A percentile compares a stretch with the other conserved stretches of the same genome.
These are phyloP conservation scores for Himalopsyche anomala DNA, from an alignment of 2,888 invertebrate genomes.

Conservation along the genomic window DNA sequence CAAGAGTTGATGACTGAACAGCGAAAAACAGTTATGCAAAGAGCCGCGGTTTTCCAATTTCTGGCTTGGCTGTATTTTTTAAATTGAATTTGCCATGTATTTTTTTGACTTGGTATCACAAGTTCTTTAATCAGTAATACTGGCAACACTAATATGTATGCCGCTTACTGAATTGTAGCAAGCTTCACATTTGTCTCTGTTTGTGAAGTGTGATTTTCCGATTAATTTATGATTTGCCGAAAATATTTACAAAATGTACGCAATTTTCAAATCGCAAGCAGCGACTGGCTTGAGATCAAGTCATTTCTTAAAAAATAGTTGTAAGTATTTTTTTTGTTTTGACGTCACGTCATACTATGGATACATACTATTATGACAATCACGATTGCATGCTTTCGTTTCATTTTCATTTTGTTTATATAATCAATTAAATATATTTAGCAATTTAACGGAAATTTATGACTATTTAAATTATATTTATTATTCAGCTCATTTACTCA, in stretches of 20 bases:
- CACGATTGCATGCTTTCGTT: conserved; percentile 29
- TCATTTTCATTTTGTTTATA: conserved; percentile 45
- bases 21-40: too few species aligned
- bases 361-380: conserved; percentile 41
- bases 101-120: too few species aligned
- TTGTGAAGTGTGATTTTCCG: conserved; percentile 29
- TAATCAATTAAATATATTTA: conserved; percentile 56
- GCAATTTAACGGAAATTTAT: conserved; percentile 56
- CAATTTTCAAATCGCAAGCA: conserved; percentile 54
- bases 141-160: too few species aligned
- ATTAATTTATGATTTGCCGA: conserved; percentile 61
- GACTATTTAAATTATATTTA: conserved; percentile 19
- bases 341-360: conserved; percentile 28
- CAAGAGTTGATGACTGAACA: too few species aligned
- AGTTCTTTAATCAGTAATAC: too few species aligned
- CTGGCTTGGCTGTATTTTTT: too few species aligned
- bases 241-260: conserved; percentile 59
- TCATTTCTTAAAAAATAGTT: conserved; percentile 51
- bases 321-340: conserved; percentile 51
- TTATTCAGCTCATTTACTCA: background rate
- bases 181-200: conserved; percentile 33
- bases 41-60: too few species aligned
- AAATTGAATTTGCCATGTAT: too few species aligned
- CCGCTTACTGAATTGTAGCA: background rate
- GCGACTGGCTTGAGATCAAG: conserved; percentile 48